Conservation (phyloP, 2,113 vertebrate species). For the Ibidorhyncha struthersii region DNA sequence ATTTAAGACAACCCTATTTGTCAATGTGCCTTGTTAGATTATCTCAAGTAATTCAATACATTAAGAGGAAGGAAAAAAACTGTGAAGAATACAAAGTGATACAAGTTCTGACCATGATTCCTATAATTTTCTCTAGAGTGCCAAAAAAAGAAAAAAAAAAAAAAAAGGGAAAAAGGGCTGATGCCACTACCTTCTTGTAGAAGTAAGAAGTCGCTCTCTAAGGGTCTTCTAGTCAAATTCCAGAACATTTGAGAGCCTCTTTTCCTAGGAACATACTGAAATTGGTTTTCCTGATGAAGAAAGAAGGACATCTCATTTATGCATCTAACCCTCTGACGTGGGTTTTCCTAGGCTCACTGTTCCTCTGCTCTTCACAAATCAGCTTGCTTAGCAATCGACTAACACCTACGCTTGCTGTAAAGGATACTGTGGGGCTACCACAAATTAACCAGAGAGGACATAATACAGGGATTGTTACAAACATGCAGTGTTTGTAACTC, state of each 20-base stretch:
- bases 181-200: background rate
- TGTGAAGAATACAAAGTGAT: background rate
- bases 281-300: background rate
- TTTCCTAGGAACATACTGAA: background rate
- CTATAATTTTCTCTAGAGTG: background rate
- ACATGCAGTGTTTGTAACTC: background rate
- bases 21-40: background rate
- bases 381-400: background rate
- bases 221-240: background rate
- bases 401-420: background rate
- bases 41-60: background rate
- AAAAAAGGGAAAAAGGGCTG: background rate
- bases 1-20: background rate
- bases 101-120: background rate
- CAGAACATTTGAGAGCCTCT: background rate
- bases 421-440: background rate
- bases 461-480: background rate
- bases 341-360: background rate
- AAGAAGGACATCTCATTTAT: background rate
- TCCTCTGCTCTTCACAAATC: background rate
- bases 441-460: background rate
- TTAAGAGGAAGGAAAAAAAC: background rate
- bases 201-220: background rate
- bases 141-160: background rate
- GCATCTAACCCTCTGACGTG: background rate